Evolutionary conservation across 2,888 invertebrate genomes (phyloP), one percentile per base, ranked within the genome.

Genomic region (Erebia palarica): DNA sequence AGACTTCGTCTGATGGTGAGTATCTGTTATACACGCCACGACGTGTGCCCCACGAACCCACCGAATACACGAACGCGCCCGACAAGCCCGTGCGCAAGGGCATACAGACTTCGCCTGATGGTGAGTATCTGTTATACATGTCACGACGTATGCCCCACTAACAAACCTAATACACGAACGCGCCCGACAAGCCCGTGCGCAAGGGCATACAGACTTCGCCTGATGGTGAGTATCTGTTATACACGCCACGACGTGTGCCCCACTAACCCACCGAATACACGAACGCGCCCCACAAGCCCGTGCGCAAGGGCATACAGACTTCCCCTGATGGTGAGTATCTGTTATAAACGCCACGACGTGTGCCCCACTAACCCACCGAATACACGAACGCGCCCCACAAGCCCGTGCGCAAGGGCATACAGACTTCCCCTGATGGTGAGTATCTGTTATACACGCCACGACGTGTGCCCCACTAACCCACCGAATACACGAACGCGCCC

Each of bases 381-480:
- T 14, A 49, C 14, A 7, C 36, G 7, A 0, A 36, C 36, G 36
- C 36, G 36, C 9, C 5, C 14, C 14, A 14, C 49, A 49, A 49
- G 36, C 49, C 14, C 14, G 49, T 13, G 49, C 13, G 13, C 49
- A 49, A 49, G 13, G 49, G 49, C 83, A 98, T 99, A 85, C 98
- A 98, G 94, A 99, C 98, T 79, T 97, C 97, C 86, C 96, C 98
- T 65, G 99, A 99, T 94, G 99, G 99, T 96, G 78, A 79, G 80
- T 58, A 21, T 64, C 16, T 42, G 3, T 27, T n/a, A 27, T 59
- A 27, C n/a, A 16, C 57, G 13, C 27, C 13, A 27, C 27, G 18
- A 27, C 27, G 58, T 27, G 36, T 14, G 9, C 13, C 44, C 8
- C 11, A 5, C 49, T 21, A 11, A 16, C 9, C 42, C 5, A 1